phyloP scores from a whole-genome alignment of 2,797 vertebrate genomes.

The Pristis pectinata region DNA sequence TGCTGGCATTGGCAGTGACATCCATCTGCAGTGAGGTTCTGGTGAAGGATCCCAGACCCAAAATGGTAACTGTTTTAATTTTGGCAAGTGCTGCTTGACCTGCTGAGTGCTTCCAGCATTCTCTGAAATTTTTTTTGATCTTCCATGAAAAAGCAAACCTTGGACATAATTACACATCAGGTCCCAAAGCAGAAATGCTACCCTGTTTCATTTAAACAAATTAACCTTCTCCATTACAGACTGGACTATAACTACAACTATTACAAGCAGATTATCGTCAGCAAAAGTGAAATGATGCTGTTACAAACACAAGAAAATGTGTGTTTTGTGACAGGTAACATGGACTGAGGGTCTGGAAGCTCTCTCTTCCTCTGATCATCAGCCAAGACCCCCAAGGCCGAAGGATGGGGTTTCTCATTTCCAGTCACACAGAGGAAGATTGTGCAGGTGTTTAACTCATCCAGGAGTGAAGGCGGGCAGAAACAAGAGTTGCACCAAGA shows the following conservation, averaged over 20 bases:
- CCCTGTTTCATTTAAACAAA: not conserved
- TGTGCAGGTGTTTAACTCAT: slow-evolving; percentile 5
- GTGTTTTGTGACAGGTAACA: not conserved
- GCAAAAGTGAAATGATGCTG: not conserved
- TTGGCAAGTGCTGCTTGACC: too few species aligned
- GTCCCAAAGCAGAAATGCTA: not conserved
- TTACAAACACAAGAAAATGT: not conserved
- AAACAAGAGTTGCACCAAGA: not conserved
- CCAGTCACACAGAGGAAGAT: not conserved
- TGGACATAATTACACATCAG: not conserved
- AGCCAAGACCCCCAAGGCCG: not conserved
- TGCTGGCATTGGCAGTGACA: too few species aligned
- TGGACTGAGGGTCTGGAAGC: not conserved
- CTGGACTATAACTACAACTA: not conserved
- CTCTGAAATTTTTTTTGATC: too few species aligned
- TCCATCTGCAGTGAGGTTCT: too few species aligned
- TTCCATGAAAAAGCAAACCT: not conserved
- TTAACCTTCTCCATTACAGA: not conserved
- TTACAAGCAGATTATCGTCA: not conserved
- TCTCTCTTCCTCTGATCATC: not conserved
- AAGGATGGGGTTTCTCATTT: not conserved
- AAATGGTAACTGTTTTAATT: too few species aligned
- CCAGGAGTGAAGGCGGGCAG: not conserved
- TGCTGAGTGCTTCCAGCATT: too few species aligned
- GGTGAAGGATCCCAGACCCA: too few species aligned